Base-by-base conservation (phyloP, 2,113 vertebrate genomes). In the Cinclus cinclus region DNA sequence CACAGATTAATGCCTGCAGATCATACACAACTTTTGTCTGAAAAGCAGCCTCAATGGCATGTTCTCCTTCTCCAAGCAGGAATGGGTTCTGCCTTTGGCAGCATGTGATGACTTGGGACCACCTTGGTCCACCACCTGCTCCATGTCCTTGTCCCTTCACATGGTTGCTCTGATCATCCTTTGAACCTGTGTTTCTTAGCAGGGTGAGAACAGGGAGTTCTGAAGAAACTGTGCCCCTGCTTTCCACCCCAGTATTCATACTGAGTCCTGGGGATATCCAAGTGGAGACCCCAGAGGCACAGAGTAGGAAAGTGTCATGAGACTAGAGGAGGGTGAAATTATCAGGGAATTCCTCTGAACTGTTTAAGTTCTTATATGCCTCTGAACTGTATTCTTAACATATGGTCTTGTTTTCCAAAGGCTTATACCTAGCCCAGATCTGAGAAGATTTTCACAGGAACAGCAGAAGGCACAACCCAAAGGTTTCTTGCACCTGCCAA, bases 391-490 rank as follows among this genome's bases (percentile, higher is more conserved):
- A 50, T 56, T 64, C 80, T 92, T 93, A 93, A 90, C 85, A 93
- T 90, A 95, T 92, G 92, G 88, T 90, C 68, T 77, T 86, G 73
- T 90, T 92, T 92, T 88, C 85, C 89, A 92, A 94, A 92, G 68
- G 31, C 59, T 92, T 77, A 69, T 86, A 97, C 90, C 95, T 97
- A 96, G 88, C 90, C 79, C 90, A 93, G 88, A 94, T 93, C 70
- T 83, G 86, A 88, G 92, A 93, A 90, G 92, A 86, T 93, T 97
- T 97, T 95, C 90, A 94, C 94, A 95, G 94, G 90, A 97, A 95
- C 94, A 93, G 88, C 95, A 97, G 90, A 93, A 95, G 96, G 96
- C 90, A 95, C 75, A 94, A 21, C 90, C 96, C 95, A 94, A 96
- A 96, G 90, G 88, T 83, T 85, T 86, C 82, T 70, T 49, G 68